Evolutionary conservation across 2,797 vertebrate genomes (phyloP).

Genomic region (Picus viridis): DNA sequence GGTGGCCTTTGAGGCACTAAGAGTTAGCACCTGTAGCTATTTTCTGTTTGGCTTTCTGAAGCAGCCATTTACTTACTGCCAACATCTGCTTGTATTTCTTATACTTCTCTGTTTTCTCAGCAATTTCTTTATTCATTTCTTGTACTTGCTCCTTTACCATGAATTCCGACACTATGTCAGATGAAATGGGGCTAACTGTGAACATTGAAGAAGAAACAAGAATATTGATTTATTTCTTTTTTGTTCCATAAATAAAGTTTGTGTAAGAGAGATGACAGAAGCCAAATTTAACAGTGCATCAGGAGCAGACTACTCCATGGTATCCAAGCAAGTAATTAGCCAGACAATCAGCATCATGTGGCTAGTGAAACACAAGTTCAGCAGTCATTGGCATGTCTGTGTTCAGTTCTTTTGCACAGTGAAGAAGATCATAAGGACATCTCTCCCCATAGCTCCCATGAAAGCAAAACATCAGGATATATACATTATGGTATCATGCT

Average conservation of each 20-base stretch:
- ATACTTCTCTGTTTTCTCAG: slow-evolving; percentile 93
- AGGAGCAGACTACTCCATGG: neutral
- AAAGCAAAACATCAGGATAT: neutral
- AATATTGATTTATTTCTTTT: neutral
- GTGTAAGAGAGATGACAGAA: neutral
- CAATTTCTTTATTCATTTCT: slow-evolving; percentile 91
- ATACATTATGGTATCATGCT: neutral
- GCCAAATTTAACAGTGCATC: neutral
- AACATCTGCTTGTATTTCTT: slow-evolving; percentile 95
- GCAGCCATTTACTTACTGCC: slow-evolving; percentile 81
- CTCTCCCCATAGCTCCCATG: neutral
- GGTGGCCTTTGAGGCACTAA: neutral
- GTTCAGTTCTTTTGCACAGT: neutral
- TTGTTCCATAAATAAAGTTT: neutral
- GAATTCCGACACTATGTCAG: slow-evolving; percentile 87
- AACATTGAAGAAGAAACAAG: slow-evolving; percentile 43
- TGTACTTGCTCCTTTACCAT: slow-evolving; percentile 90
- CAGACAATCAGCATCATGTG: neutral
- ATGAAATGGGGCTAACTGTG: slow-evolving; percentile 85
- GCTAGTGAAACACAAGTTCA: accelerated
- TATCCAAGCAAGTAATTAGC: neutral
- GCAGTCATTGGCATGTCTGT: accelerated
- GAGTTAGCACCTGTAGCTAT: neutral
- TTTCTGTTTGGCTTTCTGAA: slow-evolving; percentile 35
- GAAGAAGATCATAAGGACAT: neutral